A percentile compares a stretch with the other conserved stretches of the same genome.
phyloP scores from a whole-genome alignment of 2,888 invertebrate species.

The Hemicrepidius hirtus region DNA sequence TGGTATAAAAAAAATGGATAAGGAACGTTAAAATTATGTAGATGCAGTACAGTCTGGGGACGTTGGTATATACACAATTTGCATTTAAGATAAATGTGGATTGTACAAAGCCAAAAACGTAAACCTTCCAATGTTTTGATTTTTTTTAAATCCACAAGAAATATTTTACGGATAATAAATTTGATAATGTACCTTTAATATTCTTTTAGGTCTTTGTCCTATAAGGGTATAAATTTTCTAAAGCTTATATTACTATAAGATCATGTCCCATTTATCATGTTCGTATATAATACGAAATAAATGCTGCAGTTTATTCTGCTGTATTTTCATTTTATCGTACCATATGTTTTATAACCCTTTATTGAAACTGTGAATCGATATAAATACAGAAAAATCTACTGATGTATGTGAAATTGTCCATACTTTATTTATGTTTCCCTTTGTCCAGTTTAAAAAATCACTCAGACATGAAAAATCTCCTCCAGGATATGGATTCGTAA shows the following conservation, averaged over 20 bases:
- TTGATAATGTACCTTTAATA: slow-evolving; percentile 29
- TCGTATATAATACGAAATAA: slow-evolving; percentile 56
- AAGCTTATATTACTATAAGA: slow-evolving; percentile 49
- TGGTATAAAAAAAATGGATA: slow-evolving; percentile 49
- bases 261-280: slow-evolving; percentile 54
- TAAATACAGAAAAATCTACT: slow-evolving; percentile 46
- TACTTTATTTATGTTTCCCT: no score
- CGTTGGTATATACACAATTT: slow-evolving; percentile 41
- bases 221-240: slow-evolving; percentile 42
- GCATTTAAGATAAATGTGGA: slow-evolving; percentile 40
- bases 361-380: slow-evolving; percentile 52
- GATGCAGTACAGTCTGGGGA: slow-evolving; percentile 49
- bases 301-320: slow-evolving; percentile 55
- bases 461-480: no score
- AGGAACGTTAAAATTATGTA: slow-evolving; percentile 52
- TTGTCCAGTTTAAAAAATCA: no score
- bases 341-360: slow-evolving; percentile 53
- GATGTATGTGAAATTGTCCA: slow-evolving; percentile 18
- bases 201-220: slow-evolving; percentile 40
- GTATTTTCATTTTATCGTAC: slow-evolving; percentile 56
- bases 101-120: slow-evolving; percentile 33
- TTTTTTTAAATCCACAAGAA: slow-evolving; percentile 14
- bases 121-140: slow-evolving; percentile 17
- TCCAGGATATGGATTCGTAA: no score
- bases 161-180: slow-evolving; percentile 16